Evolutionary conservation across 2,888 invertebrate species (phyloP).

Genomic region (Caenorhabditis sulstoni): DNA sequence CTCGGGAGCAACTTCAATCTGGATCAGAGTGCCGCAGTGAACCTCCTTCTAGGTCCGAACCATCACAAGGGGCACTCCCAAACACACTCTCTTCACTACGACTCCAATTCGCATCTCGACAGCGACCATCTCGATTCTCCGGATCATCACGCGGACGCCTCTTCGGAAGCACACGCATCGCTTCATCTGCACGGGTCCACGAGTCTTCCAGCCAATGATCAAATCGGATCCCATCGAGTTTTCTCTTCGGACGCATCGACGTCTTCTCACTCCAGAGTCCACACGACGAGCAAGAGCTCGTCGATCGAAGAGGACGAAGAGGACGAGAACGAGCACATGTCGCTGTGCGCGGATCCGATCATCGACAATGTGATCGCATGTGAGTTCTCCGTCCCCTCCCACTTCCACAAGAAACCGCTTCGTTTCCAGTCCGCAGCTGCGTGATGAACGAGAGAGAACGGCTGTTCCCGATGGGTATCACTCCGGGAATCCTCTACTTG

Average conservation of each 20-base stretch:
- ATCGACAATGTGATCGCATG: slow-evolving; percentile 69
- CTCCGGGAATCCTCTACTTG: slow-evolving; percentile 71
- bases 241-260: slow-evolving; percentile 3
- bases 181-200: slow-evolving; percentile 3
- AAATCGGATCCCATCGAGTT: slow-evolving; percentile 3
- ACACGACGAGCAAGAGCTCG: slow-evolving; percentile 37
- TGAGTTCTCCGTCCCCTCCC: slow-evolving; percentile 29
- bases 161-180: neutral
- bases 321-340: slow-evolving; percentile 56
- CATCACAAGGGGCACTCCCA: slow-evolving; percentile 10
- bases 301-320: slow-evolving; percentile 54
- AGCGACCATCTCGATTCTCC: slow-evolving; percentile 26
- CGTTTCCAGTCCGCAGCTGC: slow-evolving; percentile 74
- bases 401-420: neutral
- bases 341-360: slow-evolving; percentile 58
- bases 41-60: slow-evolving; percentile 46
- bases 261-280: neutral
- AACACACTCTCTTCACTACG: slow-evolving; percentile 13
- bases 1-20: slow-evolving; percentile 67
- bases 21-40: slow-evolving; percentile 56
- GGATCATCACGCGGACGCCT: neutral
- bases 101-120: slow-evolving; percentile 36
- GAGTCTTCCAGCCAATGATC: slow-evolving; percentile 19
- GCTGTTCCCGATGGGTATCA: slow-evolving; percentile 70
- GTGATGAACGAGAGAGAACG: slow-evolving; percentile 74